Conservation (phyloP, 2,888 invertebrate species). For the Nephrotoma guestfalica region DNA sequence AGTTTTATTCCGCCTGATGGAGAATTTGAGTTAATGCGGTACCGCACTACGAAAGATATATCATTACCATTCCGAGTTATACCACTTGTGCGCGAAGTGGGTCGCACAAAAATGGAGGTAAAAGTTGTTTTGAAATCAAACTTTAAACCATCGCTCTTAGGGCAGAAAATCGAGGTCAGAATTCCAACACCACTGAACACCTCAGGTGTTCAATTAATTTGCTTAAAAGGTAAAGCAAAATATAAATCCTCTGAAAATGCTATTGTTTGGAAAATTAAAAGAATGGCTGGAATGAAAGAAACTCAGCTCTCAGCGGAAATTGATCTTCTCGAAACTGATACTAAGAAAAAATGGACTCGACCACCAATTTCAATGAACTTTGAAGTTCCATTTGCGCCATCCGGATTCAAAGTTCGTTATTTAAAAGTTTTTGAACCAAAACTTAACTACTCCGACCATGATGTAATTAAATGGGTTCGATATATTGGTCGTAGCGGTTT, state of each 20-base stretch:
- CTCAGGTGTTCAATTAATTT: conserved; percentile 96
- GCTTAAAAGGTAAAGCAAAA: conserved; percentile 97
- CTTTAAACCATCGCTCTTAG: conserved; percentile 94
- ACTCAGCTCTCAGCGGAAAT: conserved; percentile 99
- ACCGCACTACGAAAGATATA: conserved; percentile 98
- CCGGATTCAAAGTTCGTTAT: conserved; percentile 98
- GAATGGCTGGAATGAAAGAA: conserved; percentile 98
- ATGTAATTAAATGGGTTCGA: conserved; percentile 99
- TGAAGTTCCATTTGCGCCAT: conserved; percentile 99
- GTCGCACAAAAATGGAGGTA: conserved; percentile 99
- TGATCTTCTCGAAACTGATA: conserved; percentile 93
- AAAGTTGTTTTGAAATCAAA: conserved; percentile 98
- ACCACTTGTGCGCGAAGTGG: conserved; percentile 93
- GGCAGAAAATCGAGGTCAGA: conserved; percentile 98
- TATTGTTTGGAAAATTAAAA: conserved; percentile 86
- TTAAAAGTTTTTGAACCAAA: conserved; percentile 99
- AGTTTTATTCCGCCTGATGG: conserved; percentile 99
- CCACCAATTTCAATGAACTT: conserved; percentile 99
- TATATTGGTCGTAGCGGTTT: conserved; percentile 98
- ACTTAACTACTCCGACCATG: conserved; percentile 98
- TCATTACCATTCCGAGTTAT: conserved; percentile 98
- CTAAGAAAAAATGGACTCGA: conserved; percentile 99
- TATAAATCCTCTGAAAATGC: conserved; percentile 99
- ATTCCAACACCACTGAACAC: conserved; percentile 98
- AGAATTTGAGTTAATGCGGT: conserved; percentile 99